phyloP scores from a whole-genome alignment of 2,113 vertebrate species.

The Aptenodytes forsteri region DNA sequence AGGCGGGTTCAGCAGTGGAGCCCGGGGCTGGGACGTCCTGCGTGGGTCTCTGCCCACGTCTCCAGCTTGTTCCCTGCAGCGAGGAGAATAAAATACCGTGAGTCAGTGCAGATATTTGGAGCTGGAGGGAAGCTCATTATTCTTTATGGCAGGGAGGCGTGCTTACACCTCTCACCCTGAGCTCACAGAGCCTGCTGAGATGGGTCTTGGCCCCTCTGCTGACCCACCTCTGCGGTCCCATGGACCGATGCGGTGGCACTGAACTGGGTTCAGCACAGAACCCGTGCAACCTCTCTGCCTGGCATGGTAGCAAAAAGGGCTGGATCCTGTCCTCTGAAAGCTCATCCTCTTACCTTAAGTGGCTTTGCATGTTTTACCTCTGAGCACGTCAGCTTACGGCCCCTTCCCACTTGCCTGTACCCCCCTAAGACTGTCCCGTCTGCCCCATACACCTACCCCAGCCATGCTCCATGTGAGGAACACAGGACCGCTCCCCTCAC shows the following conservation, averaged over 20 bases:
- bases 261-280: neutral
- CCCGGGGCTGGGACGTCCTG: neutral
- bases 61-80: neutral
- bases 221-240: neutral
- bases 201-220: neutral
- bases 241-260: fast-evolving
- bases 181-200: neutral
- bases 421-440: fast-evolving
- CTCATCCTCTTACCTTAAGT: neutral
- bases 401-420: neutral
- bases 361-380: neutral
- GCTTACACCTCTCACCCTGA: neutral
- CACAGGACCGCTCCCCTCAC: fast-evolving
- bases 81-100: neutral
- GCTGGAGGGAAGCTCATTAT: neutral
- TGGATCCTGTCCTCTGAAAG: neutral
- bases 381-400: neutral
- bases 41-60: neutral
- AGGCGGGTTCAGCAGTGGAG: neutral
- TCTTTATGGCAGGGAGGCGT: neutral
- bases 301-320: neutral
- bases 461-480: fast-evolving
- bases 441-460: neutral
- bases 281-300: neutral
- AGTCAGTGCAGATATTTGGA: neutral